Conservation (phyloP, 2,113 vertebrate species). For the Ageneiosus marmoratus region DNA sequence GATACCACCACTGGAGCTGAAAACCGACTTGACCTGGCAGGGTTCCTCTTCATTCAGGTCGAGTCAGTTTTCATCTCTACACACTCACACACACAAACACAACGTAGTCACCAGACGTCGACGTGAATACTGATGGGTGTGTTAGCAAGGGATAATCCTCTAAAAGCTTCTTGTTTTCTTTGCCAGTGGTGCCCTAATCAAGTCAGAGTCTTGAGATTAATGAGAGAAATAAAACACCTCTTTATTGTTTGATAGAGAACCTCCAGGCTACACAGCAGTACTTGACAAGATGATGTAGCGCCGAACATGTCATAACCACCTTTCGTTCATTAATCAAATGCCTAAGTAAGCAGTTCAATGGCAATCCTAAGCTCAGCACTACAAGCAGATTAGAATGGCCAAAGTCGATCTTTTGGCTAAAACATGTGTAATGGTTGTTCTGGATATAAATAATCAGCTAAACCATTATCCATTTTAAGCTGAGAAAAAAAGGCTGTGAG, state of each 20-base stretch:
- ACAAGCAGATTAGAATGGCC: conserved; percentile 4
- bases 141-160: conserved; percentile 14
- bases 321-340: neutral
- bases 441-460: conserved; percentile 2
- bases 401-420: conserved; percentile 25
- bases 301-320: neutral
- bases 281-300: neutral
- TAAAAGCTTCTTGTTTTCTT: conserved; percentile 29
- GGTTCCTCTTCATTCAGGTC: conserved; percentile 23
- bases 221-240: conserved; percentile 8
- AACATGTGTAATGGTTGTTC: conserved; percentile 9
- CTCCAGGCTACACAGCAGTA: neutral
- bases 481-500: neutral
- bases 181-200: neutral
- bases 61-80: conserved; percentile 8
- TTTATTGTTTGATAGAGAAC: neutral
- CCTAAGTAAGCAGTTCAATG: neutral
- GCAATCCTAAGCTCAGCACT: neutral
- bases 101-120: neutral
- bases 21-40: conserved; percentile 50
- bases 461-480: neutral
- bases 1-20: conserved; percentile 26
- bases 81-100: conserved; percentile 16
- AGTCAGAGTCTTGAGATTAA: conserved; percentile 2
- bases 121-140: neutral